phyloP scores from a whole-genome alignment of 2,113 vertebrate species.

The Eubucco bourcierii region DNA sequence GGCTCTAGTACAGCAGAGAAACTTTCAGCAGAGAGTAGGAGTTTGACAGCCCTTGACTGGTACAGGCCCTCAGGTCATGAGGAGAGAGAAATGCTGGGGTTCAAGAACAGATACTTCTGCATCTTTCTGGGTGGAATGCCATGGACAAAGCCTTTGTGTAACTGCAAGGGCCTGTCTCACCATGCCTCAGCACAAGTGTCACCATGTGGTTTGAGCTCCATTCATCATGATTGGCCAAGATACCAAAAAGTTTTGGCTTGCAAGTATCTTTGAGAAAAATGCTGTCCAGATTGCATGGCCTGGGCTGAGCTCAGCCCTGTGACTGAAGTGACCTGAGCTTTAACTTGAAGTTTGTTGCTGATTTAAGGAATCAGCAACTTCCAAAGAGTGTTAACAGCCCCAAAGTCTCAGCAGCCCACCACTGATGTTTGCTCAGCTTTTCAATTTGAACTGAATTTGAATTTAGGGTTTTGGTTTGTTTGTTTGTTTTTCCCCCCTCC shows the following conservation, averaged over 20 bases:
- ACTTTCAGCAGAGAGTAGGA: background rate
- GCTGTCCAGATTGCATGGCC: background rate
- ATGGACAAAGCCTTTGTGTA: accelerated
- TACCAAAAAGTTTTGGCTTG: background rate
- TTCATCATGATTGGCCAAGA: background rate
- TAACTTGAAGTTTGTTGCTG: background rate
- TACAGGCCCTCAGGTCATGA: background rate
- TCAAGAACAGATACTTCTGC: background rate
- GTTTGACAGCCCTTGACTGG: background rate
- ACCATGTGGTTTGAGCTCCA: background rate
- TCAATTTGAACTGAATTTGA: background rate
- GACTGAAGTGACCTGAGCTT: background rate
- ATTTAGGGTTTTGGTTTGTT: no score
- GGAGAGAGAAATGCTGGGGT: background rate
- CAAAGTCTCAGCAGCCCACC: background rate
- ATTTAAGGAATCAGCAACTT: background rate
- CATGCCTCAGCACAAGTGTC: background rate
- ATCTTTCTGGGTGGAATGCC: background rate
- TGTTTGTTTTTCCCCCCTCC: background rate
- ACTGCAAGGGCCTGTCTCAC: background rate
- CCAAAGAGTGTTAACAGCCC: background rate
- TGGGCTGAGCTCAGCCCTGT: background rate
- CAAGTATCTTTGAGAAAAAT: background rate
- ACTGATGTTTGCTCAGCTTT: background rate
- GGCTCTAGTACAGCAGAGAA: background rate